Conservation (phyloP, 1,140 invertebrate species). For the Musca domestica region DNA sequence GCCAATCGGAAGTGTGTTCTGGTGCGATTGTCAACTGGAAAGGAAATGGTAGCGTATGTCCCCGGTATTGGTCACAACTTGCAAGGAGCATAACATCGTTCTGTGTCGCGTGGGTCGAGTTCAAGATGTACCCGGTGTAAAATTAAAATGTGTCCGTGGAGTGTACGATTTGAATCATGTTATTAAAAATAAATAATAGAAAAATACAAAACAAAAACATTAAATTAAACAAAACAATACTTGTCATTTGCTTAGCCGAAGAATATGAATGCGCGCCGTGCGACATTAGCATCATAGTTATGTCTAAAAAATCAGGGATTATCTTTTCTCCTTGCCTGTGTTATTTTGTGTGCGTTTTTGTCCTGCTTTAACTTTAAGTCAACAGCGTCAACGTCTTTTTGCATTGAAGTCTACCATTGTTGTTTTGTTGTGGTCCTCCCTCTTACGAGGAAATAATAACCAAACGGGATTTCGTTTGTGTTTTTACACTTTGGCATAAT, state of each 20-base stretch:
- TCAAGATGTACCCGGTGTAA: slow-evolving; percentile 92
- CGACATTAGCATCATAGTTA: not conserved
- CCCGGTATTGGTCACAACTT: slow-evolving; percentile 97
- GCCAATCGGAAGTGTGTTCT: slow-evolving; percentile 97
- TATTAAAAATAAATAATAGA: slow-evolving; percentile 58
- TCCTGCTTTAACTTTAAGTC: slow-evolving; percentile 48
- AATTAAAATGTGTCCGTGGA: slow-evolving; percentile 90
- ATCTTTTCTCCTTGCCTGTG: not conserved
- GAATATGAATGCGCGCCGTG: too few species aligned
- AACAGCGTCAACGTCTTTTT: slow-evolving; percentile 31
- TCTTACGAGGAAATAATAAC: not conserved
- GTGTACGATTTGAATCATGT: slow-evolving; percentile 92
- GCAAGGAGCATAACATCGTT: slow-evolving; percentile 95
- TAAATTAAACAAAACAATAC: not conserved
- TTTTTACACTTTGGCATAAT: slow-evolving; percentile 45
- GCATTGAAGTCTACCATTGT: not conserved
- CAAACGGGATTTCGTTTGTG: slow-evolving; percentile 36
- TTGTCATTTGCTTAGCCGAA: slow-evolving; percentile 31
- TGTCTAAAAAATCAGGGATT: not conserved
- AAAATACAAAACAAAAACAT: slow-evolving; percentile 1
- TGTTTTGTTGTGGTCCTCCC: not conserved
- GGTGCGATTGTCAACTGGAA: slow-evolving; percentile 76
- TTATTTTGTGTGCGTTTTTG: not conserved
- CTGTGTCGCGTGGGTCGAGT: slow-evolving; percentile 77
- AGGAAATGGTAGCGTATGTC: slow-evolving; percentile 90